A percentile compares a stretch with the other conserved stretches of the same genome.
phyloP scores from a whole-genome alignment of 2,113 vertebrate species.

The Syngnathus typhle region DNA sequence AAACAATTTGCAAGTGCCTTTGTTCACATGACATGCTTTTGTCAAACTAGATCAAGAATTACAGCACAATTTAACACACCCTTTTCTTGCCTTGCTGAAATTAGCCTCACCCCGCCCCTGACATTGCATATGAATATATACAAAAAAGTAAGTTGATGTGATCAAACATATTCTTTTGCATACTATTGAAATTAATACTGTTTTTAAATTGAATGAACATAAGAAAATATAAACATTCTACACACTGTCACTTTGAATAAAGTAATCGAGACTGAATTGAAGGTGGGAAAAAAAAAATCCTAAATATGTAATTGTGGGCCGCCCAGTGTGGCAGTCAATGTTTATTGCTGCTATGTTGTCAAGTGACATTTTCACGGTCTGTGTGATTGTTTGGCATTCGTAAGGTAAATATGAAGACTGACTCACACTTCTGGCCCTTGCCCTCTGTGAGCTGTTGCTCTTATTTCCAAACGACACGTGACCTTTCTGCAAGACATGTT shows the following conservation, averaged over 20 bases:
- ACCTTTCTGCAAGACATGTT: conserved; percentile 33
- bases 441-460: conserved; percentile 5
- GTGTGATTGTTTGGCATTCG: conserved; percentile 33
- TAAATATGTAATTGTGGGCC: too few relatives aligned
- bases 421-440: conserved; percentile 13
- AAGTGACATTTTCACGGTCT: conserved; percentile 43
- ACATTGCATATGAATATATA: too few relatives aligned
- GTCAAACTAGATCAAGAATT: background rate
- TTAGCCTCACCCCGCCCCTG: too few relatives aligned
- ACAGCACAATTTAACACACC: background rate
- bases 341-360: conserved; percentile 6
- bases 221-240: too few relatives aligned
- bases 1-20: background rate
- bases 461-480: conserved; percentile 39
- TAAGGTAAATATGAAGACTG: conserved; percentile 12
- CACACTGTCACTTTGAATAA: too few relatives aligned
- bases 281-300: too few relatives aligned
- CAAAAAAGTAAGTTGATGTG: too few relatives aligned
- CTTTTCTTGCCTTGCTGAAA: too few relatives aligned
- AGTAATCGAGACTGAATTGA: too few relatives aligned
- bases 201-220: too few relatives aligned
- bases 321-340: background rate
- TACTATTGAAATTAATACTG: too few relatives aligned
- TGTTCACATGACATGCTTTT: background rate
- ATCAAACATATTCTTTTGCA: too few relatives aligned